These are phyloP conservation scores for Calidris pygmaea DNA, from an alignment of 2,113 vertebrate species.

Conservation along the genomic window DNA sequence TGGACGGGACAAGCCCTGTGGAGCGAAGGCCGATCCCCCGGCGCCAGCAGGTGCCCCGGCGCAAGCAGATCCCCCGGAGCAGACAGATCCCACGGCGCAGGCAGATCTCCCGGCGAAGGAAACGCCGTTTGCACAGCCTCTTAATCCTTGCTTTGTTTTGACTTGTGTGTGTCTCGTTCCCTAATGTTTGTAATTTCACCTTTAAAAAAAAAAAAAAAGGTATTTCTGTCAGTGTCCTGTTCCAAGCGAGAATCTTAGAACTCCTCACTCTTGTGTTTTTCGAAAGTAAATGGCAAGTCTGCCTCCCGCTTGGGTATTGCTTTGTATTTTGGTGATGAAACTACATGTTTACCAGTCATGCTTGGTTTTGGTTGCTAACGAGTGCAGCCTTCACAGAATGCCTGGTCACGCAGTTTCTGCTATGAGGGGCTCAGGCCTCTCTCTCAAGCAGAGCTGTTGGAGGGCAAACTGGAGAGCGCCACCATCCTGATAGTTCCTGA, in stretches of 20 bases:
- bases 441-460: not conserved
- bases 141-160: not conserved
- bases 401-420: not conserved
- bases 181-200: not conserved
- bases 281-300: not conserved
- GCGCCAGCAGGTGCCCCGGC: not conserved
- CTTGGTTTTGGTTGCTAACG: not conserved
- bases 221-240: not conserved
- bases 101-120: not conserved
- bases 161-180: not conserved
- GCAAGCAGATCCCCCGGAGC: not conserved
- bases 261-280: not conserved
- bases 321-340: not conserved
- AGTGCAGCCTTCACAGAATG: not conserved
- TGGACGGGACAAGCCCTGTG: not conserved
- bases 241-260: not conserved
- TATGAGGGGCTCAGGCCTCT: not conserved
- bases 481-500: not conserved
- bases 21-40: not conserved
- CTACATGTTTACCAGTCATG: not conserved
- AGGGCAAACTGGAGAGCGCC: not conserved
- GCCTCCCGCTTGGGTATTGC: not conserved
- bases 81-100: rapidly evolving
- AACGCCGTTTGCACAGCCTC: not conserved
- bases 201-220: not conserved